A percentile compares a stretch with the other conserved stretches of the same genome.
Conservation (phyloP, 2,888 invertebrate species). For the Lucinisca nassula region DNA sequence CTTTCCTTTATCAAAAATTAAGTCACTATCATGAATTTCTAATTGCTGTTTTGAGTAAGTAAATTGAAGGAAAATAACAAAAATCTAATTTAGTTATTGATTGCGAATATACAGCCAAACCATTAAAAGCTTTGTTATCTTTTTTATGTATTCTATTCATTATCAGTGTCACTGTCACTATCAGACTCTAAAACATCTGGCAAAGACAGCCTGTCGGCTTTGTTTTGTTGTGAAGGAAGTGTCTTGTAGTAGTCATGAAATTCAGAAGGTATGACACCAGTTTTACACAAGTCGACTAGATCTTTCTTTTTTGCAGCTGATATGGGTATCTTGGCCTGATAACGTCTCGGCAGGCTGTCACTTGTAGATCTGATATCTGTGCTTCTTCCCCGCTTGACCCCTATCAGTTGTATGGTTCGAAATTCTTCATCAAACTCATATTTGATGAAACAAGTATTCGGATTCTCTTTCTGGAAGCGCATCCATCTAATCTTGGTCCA, state of each 20-base stretch:
- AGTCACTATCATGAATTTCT: too few species aligned
- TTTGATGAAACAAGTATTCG: neutral
- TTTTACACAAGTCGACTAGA: neutral
- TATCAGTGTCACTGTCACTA: neutral
- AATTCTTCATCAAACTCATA: slow-evolving; percentile 9
- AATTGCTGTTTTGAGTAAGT: too few species aligned
- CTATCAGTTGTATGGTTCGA: neutral
- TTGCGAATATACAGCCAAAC: too few species aligned
- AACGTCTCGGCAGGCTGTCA: neutral
- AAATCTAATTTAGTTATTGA: too few species aligned
- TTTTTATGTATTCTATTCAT: too few species aligned
- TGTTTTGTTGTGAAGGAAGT: neutral
- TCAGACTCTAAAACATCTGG: neutral
- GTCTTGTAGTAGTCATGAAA: neutral
- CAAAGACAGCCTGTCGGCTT: neutral
- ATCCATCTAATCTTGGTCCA: slow-evolving; percentile 29
- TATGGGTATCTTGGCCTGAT: neutral
- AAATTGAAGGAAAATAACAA: too few species aligned
- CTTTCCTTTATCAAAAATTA: too few species aligned
- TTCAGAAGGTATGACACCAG: neutral
- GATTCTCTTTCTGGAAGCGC: neutral
- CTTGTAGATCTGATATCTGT: neutral
- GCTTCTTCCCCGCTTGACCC: neutral
- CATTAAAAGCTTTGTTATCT: too few species aligned
- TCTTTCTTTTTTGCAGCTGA: slow-evolving; percentile 3